Evolutionary conservation across 2,797 vertebrate species (phyloP).

Genomic region (Cynopterus sphinx): DNA sequence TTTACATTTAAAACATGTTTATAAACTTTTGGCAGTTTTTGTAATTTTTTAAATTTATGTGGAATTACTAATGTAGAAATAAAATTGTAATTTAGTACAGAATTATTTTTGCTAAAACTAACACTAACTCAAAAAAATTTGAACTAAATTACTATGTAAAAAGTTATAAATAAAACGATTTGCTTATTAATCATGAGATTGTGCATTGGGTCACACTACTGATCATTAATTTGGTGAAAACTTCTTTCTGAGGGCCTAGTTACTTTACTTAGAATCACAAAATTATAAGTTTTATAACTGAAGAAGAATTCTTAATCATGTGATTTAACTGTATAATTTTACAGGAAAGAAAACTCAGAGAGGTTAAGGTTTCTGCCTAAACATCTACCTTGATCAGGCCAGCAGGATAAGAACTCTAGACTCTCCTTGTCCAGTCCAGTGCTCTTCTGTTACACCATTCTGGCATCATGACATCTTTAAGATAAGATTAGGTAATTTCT

Average conservation of each 20-base stretch:
- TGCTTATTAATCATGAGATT: not conserved
- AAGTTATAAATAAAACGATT: not conserved
- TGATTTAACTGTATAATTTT: not conserved
- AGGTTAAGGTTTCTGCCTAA: not conserved
- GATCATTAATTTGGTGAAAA: not conserved
- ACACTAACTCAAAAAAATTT: not conserved
- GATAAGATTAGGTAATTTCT: not conserved
- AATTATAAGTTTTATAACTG: not conserved
- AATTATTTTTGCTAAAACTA: not conserved
- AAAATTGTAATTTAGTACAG: not conserved
- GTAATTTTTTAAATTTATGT: not conserved
- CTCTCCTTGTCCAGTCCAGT: not conserved
- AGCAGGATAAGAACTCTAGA: not conserved
- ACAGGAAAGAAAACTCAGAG: not conserved
- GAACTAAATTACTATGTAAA: not conserved
- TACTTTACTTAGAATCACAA: not conserved
- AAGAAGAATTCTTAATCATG: not conserved
- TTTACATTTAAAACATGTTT: not conserved
- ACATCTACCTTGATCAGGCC: fast-evolving
- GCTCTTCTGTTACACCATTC: not conserved
- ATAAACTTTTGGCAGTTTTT: not conserved
- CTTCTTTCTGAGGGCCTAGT: not conserved
- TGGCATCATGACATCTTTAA: not conserved
- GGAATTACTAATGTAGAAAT: not conserved
- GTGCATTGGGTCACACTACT: not conserved